Conservation (phyloP, 2,113 vertebrate species). For the Dromas ardeola region DNA sequence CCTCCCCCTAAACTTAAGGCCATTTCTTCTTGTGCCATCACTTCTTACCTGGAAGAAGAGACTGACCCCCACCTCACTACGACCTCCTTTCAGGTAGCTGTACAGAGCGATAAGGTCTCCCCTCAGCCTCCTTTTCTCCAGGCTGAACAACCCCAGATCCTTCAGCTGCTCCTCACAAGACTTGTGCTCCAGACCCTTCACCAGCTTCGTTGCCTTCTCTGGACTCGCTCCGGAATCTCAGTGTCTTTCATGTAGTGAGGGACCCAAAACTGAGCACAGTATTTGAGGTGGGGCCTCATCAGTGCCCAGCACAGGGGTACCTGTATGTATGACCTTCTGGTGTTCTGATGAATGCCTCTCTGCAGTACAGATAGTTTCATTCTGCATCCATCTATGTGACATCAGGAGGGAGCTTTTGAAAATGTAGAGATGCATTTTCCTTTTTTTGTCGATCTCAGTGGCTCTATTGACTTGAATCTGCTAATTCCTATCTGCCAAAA, state of each 20-base stretch:
- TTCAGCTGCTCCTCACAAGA: background rate
- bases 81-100: background rate
- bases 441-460: background rate
- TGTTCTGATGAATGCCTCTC: background rate
- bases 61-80: background rate
- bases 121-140: background rate
- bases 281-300: background rate
- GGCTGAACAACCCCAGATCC: background rate
- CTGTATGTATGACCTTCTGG: background rate
- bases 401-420: background rate
- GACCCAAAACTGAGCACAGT: background rate
- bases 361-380: background rate
- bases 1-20: too few species aligned
- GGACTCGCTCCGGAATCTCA: background rate
- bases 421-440: background rate
- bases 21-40: background rate
- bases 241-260: background rate
- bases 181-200: background rate
- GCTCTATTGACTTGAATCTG: slow-evolving; percentile 25
- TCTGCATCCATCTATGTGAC: background rate
- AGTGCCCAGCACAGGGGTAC: background rate
- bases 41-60: background rate
- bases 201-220: background rate
- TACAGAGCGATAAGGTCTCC: background rate
- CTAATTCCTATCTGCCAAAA: slow-evolving; percentile 30